phyloP scores from a whole-genome alignment of 2,888 invertebrate genomes.

The Alcis repandata region DNA sequence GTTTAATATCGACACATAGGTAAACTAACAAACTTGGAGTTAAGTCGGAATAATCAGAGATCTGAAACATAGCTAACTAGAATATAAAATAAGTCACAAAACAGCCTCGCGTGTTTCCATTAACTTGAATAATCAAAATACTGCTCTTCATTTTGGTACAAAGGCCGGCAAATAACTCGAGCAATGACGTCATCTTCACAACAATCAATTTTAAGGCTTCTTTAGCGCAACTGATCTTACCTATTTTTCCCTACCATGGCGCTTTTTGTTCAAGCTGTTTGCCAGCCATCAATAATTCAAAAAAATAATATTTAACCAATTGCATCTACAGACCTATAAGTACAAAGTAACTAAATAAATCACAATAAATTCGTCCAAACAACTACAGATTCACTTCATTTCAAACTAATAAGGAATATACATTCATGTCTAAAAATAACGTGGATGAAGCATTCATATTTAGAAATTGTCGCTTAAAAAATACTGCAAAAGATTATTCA shows the following conservation, averaged over 20 bases:
- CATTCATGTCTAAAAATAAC: not conserved
- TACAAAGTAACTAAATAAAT: not conserved
- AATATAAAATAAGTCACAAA: not conserved
- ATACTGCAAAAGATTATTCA: not conserved
- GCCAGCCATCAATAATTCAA: too few relatives aligned
- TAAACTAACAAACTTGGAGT: not conserved
- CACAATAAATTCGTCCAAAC: not conserved
- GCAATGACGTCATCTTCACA: too few relatives aligned
- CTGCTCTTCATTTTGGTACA: constrained; percentile 10
- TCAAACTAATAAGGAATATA: not conserved
- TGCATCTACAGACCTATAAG: too few relatives aligned
- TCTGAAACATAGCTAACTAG: not conserved
- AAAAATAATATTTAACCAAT: not conserved
- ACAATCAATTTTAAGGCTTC: too few relatives aligned
- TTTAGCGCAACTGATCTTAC: too few relatives aligned
- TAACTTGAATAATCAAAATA: not conserved
- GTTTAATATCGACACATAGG: too few relatives aligned
- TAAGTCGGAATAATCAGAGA: not conserved
- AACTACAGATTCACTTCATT: not conserved
- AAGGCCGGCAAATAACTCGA: too few relatives aligned
- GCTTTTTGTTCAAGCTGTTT: too few relatives aligned
- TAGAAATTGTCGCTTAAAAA: not conserved
- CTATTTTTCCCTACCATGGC: too few relatives aligned
- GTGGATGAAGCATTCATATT: not conserved
- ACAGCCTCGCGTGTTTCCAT: constrained; percentile 2